Evolutionary conservation across 2,888 invertebrate species (phyloP), one percentile per base, ranked within the genome.

Genomic region (Auanema sp.): DNA sequence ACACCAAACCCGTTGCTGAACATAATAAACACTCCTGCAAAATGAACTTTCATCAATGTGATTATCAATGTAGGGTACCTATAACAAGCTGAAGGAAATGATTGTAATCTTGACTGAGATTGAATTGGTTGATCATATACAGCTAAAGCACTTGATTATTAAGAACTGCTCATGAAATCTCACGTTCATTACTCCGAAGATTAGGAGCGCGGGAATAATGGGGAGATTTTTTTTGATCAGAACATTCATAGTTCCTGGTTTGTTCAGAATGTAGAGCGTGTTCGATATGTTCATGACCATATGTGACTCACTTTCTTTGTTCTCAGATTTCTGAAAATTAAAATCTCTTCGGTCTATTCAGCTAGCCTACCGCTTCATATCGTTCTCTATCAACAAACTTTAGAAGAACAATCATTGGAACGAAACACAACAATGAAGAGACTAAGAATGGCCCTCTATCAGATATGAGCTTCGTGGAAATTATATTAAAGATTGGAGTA

Each of bases 1-100:
- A 78, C 72, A 21, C 77, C 78, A 53, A 78, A 72, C 14, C 75
- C 74, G 62, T 78, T 78, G 55, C 66, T 66, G 33, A 75, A 66
- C 73, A 78, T 76, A 16, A 78, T 70, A 25, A 67, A 73, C n/a
- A 71, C 53, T 1, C 71, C 51, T 59, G n/a, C n/a, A n/a, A n/a
- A n/a, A n/a, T n/a, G n/a, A n/a, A n/a, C n/a, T 21, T 47, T 21
- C 4, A 18, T 5, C 16, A 47, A 10, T 10, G 3, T 10, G 4
- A 47, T 5, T 47, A 10, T 6, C 10, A 47, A 47, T 5, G 4
- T 47, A 47, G 23, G 18, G 2, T 1, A 53, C 72, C 78, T 42
- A 71, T 69, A 49, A 71, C 65, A 63, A 78, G 65, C 54, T 78
- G 77, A 59, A 77, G 68, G 24, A 72, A 57, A 18, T 73, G 69